phyloP scores from a whole-genome alignment of 1,140 invertebrate genomes.

The Pristionchus pacificus region DNA sequence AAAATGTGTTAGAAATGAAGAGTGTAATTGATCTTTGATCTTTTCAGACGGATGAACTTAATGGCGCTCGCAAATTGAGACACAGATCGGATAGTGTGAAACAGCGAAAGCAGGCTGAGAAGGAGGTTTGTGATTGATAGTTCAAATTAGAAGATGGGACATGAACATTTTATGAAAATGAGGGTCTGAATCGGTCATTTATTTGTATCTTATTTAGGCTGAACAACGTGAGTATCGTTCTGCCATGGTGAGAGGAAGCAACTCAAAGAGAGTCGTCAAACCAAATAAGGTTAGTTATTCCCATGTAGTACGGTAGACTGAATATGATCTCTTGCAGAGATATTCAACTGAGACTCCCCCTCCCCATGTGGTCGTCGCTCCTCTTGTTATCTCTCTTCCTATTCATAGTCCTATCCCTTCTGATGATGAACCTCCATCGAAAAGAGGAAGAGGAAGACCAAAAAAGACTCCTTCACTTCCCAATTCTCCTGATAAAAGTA shows the following conservation, averaged over 20 bases:
- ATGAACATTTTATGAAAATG: too few species aligned
- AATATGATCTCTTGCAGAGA: background rate
- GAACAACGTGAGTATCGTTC: too few species aligned
- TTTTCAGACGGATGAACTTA: background rate
- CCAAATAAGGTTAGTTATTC: too few species aligned
- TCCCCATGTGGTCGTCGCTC: background rate
- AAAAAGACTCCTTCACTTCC: too few species aligned
- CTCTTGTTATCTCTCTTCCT: background rate
- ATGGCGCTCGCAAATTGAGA: background rate
- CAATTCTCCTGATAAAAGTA: too few species aligned
- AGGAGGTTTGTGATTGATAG: background rate
- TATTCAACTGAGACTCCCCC: too few species aligned
- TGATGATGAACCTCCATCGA: too few species aligned
- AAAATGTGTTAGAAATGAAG: too few species aligned
- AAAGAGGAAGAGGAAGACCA: background rate
- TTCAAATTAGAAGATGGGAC: background rate
- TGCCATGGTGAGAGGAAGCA: too few species aligned
- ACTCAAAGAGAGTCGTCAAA: too few species aligned
- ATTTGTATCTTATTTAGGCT: too few species aligned
- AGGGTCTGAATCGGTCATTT: too few species aligned
- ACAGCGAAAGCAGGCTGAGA: background rate
- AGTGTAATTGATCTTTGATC: background rate
- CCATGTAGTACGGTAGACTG: conserved; percentile 1
- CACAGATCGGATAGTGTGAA: background rate
- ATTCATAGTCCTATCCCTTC: background rate